Base-by-base conservation (phyloP, 2,113 vertebrate genomes). In the Poeciliopsis turrubarensis region DNA sequence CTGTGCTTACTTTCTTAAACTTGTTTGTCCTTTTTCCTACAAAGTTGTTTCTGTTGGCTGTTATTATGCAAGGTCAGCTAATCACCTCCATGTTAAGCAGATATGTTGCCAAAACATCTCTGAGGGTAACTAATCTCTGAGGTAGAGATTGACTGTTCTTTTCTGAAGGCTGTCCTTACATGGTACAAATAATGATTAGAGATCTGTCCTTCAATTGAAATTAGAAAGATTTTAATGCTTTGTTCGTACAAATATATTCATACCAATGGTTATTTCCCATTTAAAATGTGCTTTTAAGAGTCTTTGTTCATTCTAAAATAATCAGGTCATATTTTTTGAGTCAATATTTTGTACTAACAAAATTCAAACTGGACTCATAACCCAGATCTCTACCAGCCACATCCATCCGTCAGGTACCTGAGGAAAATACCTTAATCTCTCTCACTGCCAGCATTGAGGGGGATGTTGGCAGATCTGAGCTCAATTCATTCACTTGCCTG, bases 81-180 rank as follows among this genome's bases (percentile, higher is more conserved):
- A 84, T 86, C 76, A 75, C 73, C 70, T 60, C 83, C 17, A 15
- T 68, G 71, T 74, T 77, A 84, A 73, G 83, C 84, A 73, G n/a
- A 78, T 70, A 68, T 15, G 54, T 31, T 60, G 54, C 72, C 62
- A 68, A 64, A 78, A 71, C 71, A 41, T 76, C 64, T 32, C 37
- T 27, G 79, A 66, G 86, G 85, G 82, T 78, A 78, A 65, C 72
- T 57, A 71, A 22, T 41, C 62, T 65, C 60, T 61, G 51, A 64
- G 65, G 22, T 5, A 68, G 39, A 68, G 51, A 71, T 19, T 44
- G 57, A 65, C 68, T 70, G 83, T 73, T 19, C 79, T 82, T 77
- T 67, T 17, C 13, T 17, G 31, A 57, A 54, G 30, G 47, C 44
- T 61, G 67, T 75, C 74, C 60, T 81, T 25, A 22, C 34, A 17